Evolutionary conservation across 2,113 vertebrate genomes (phyloP), one percentile per base, ranked within the genome.

Genomic region (Guaruba guarouba): DNA sequence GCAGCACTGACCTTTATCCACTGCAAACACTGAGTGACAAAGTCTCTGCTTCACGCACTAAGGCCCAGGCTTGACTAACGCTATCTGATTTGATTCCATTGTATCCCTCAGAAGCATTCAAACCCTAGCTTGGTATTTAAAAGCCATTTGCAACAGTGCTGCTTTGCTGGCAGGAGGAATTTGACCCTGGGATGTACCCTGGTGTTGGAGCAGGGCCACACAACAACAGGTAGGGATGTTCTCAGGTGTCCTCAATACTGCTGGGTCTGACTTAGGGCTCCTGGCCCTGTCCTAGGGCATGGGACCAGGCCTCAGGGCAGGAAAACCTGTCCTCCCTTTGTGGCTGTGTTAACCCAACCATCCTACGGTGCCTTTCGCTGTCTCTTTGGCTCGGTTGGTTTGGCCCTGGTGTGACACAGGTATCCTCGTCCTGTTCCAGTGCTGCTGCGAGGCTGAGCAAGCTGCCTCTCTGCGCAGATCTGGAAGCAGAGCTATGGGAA

Each of bases 331-430:
- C 44, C 82, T 19, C 35, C 59, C 33, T 6, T 33, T 1, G 0
- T 10, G 28, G 37, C 67, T 52, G 17, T 16, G 6, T 29, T 13
- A 81, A 64, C 37, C 37, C 79, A 49, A 8, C 33, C 0, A 0
- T 17, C 39, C 44, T 2, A 1, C 0, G 0, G 9, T 52, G 74
- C 29, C 29, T 82, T 85, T 35, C 70, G 64, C 64, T 39, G 13
- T 29, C 80, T 33, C n/a, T 79, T 28, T 2, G 2, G 31, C 59
- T 71, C 3, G 1, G 2, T 25, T 39, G 4, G 1, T 43, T 71
- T 43, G 64, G 25, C 35, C 29, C 68, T 10, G 5, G 44, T 1
- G 9, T 8, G 44, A n/a, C 5, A 1, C 2, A 11, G 17, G 33
- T 29, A 17, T 29, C 83, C 63, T 86, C 54, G 6, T 41, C 76